Conservation (phyloP, 2,888 invertebrate genomes). For the Tolmerus cingulatus region DNA sequence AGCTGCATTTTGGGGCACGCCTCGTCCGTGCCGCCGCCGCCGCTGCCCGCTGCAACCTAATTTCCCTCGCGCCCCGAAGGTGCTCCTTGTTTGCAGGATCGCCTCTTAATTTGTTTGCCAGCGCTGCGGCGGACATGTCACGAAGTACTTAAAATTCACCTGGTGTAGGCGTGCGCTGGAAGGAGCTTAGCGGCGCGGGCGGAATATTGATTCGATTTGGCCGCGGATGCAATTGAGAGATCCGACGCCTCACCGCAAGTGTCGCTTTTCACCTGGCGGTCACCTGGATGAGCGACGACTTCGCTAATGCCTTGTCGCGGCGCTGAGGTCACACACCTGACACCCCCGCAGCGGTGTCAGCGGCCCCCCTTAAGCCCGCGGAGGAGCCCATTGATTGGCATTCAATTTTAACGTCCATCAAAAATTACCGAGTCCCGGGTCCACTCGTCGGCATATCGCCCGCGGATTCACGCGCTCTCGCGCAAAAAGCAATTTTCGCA, state of each 20-base stretch:
- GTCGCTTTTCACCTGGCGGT: neutral
- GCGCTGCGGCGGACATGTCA: slow-evolving; percentile 3
- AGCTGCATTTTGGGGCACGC: neutral
- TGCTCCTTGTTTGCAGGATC: neutral
- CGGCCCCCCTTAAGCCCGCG: neutral
- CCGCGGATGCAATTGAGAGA: neutral
- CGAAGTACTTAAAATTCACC: slow-evolving; percentile 35
- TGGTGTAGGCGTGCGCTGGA: neutral
- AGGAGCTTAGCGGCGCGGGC: neutral
- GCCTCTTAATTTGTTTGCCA: slow-evolving; percentile 38
- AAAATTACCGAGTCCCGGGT: neutral
- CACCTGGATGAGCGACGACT: neutral
- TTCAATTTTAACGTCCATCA: slow-evolving; percentile 18
- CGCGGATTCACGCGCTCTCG: neutral
- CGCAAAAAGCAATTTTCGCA: neutral
- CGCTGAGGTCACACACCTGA: neutral
- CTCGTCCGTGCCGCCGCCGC: neutral
- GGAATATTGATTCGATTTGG: slow-evolving; percentile 19
- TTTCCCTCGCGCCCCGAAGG: neutral
- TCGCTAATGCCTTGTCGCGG: neutral
- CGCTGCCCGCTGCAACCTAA: neutral
- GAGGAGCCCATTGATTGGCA: neutral
- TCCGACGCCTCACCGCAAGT: neutral
- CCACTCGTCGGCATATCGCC: neutral
- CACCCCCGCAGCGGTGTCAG: no score